Percentiles rank a stretch among this genome's conserved stretches.
Conservation (phyloP, 2,888 invertebrate genomes). For the Asteroscopus sphinx region DNA sequence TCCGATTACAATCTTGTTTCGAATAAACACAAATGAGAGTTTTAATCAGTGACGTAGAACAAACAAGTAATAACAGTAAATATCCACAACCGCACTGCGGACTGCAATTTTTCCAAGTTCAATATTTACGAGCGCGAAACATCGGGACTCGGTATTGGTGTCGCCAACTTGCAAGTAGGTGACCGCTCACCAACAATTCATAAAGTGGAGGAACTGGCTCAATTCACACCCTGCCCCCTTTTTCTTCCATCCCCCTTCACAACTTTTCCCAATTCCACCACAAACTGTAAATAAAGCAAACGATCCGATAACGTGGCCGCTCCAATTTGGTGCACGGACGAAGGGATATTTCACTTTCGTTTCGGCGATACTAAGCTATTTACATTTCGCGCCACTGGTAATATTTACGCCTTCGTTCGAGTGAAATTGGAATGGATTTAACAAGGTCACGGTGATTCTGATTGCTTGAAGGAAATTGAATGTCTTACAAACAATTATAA, state of each 20-base stretch:
- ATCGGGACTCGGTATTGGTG: conserved; percentile 67
- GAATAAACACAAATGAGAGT: conserved; percentile 45
- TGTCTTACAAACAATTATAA: conserved; percentile 52
- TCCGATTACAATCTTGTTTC: conserved; percentile 38
- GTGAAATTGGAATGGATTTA: conserved; percentile 58
- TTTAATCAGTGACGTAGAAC: conserved; percentile 55
- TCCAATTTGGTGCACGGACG: conserved; percentile 60
- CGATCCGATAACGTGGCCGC: conserved; percentile 67
- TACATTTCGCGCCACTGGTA: conserved; percentile 55
- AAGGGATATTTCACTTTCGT: conserved; percentile 70
- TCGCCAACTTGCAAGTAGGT: conserved; percentile 59
- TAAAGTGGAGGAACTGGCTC: conserved; percentile 58
- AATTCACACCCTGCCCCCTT: conserved; percentile 40
- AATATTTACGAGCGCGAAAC: conserved; percentile 69
- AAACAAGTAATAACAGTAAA: conserved; percentile 67
- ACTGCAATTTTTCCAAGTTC: conserved; percentile 61
- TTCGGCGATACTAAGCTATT: conserved; percentile 57
- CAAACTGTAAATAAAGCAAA: conserved; percentile 69
- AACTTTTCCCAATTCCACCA: conserved; percentile 57
- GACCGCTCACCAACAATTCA: conserved; percentile 70
- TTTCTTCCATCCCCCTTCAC: conserved; percentile 32
- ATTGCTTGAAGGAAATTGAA: conserved; percentile 53
- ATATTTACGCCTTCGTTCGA: conserved; percentile 56
- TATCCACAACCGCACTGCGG: conserved; percentile 58
- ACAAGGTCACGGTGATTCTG: conserved; percentile 56